phyloP scores from a whole-genome alignment of 2,888 invertebrate species.

The Xestia xanthographa region DNA sequence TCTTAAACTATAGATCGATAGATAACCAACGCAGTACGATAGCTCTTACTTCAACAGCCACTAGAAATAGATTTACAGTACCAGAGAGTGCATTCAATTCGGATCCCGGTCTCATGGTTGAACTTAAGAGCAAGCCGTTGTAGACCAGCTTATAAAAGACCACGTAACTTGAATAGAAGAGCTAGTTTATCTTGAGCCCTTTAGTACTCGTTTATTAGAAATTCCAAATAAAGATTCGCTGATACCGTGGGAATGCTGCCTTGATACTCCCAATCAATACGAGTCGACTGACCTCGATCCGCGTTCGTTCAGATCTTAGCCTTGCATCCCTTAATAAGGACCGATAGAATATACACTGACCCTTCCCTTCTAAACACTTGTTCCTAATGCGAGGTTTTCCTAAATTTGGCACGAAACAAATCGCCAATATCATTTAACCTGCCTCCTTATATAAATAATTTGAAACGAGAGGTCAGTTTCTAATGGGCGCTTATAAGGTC shows the following conservation, averaged over 20 bases:
- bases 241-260: conserved; percentile 69
- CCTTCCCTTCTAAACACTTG: conserved; percentile 58
- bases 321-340: conserved; percentile 81
- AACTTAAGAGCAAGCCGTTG: conserved; percentile 39
- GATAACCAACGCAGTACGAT: conserved; percentile 5
- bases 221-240: conserved; percentile 69
- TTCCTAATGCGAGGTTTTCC: conserved; percentile 64
- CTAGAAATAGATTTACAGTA: conserved; percentile 41
- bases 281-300: conserved; percentile 59
- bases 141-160: conserved; percentile 46
- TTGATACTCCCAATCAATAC: conserved; percentile 68
- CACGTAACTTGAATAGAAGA: not conserved
- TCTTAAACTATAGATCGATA: conserved; percentile 27
- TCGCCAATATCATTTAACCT: conserved; percentile 59
- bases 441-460: conserved; percentile 47
- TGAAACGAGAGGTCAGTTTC: conserved; percentile 44
- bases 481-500: conserved; percentile 70
- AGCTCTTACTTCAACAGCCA: conserved; percentile 19
- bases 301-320: conserved; percentile 68
- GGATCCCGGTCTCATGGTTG: conserved; percentile 43
- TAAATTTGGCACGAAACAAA: conserved; percentile 48
- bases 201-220: conserved; percentile 61
- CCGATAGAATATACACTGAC: conserved; percentile 59
- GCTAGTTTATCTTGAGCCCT: conserved; percentile 40
- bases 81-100: conserved; percentile 59